These are phyloP conservation scores for Calameuta idolon DNA, from an alignment of 2,888 invertebrate genomes.

Conservation along the genomic window DNA sequence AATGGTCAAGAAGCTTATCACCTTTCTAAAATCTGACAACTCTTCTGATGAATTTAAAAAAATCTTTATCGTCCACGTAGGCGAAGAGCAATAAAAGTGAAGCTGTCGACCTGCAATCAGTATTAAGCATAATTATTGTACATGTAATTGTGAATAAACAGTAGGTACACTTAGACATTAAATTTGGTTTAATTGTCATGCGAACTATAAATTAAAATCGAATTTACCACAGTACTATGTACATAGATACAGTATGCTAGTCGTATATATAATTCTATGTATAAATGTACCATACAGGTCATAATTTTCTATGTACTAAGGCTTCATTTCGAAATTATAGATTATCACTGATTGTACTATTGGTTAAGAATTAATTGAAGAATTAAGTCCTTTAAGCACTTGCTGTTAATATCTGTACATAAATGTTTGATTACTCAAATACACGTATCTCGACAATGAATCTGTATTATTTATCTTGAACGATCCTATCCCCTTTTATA, in stretches of 20 bases:
- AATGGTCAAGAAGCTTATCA: background rate
- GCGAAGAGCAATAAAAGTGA: background rate
- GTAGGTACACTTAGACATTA: background rate
- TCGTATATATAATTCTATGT: slow-evolving; percentile 35
- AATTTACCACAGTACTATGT: background rate
- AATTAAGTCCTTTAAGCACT: slow-evolving; percentile 23
- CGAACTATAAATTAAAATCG: background rate
- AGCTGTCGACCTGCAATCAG: background rate
- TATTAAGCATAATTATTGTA: slow-evolving; percentile 5
- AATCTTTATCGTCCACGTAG: background rate
- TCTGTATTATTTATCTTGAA: background rate
- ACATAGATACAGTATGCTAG: background rate
- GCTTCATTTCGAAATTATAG: slow-evolving; percentile 12
- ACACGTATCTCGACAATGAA: slow-evolving; percentile 37
- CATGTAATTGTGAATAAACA: background rate
- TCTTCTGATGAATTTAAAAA: background rate
- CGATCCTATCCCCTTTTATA: background rate
- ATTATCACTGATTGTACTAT: slow-evolving; percentile 15
- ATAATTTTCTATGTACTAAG: slow-evolving; percentile 14
- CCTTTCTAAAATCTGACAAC: background rate
- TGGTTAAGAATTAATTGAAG: slow-evolving; percentile 14
- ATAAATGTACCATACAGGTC: slow-evolving; percentile 51
- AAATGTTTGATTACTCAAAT: slow-evolving; percentile 47
- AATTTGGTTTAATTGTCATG: background rate
- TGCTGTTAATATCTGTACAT: slow-evolving; percentile 40